Percentiles rank a stretch among this genome's conserved stretches.
Evolutionary conservation across 2,888 invertebrate species (phyloP).

Genomic region (Sthenelais limicola): DNA sequence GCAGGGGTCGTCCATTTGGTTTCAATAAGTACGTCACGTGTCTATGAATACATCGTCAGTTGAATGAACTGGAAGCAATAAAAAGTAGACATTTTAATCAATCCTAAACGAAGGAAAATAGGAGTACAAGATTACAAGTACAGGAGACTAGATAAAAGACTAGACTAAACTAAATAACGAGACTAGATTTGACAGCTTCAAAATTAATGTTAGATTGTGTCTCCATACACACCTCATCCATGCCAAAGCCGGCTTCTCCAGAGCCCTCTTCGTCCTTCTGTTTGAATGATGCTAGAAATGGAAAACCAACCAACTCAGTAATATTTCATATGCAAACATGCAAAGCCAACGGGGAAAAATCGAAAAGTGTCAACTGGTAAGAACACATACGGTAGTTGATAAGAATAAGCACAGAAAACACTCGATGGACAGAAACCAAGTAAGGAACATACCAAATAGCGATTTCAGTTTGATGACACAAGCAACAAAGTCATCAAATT

Average conservation of each 20-base stretch:
- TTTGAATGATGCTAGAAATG: conserved; percentile 47
- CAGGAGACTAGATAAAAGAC: background rate
- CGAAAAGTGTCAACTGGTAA: too few relatives aligned
- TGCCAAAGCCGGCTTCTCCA: conserved; percentile 45
- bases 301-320: too few relatives aligned
- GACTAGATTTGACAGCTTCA: background rate
- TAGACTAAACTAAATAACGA: too few relatives aligned
- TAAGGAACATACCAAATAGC: conserved; percentile 89
- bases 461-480: conserved; percentile 93
- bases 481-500: conserved; percentile 95
- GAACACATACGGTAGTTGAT: too few relatives aligned
- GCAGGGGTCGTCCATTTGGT: too few relatives aligned
- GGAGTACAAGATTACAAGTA: background rate
- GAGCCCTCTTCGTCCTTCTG: conserved; percentile 45
- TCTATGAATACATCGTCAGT: conserved; percentile 47
- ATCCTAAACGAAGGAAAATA: background rate
- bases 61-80: conserved; percentile 46
- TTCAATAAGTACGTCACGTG: too few relatives aligned
- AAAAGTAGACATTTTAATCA: conserved; percentile 6
- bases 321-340: too few relatives aligned
- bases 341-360: too few relatives aligned
- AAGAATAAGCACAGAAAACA: too few relatives aligned
- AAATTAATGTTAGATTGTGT: too few relatives aligned
- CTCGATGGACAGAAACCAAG: too few relatives aligned
- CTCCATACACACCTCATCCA: conserved; percentile 48